Percentiles rank a stretch among this genome's conserved stretches.
These are phyloP conservation scores for Misgurnus anguillicaudatus DNA, from an alignment of 2,113 vertebrate species.

Conservation along the genomic window DNA sequence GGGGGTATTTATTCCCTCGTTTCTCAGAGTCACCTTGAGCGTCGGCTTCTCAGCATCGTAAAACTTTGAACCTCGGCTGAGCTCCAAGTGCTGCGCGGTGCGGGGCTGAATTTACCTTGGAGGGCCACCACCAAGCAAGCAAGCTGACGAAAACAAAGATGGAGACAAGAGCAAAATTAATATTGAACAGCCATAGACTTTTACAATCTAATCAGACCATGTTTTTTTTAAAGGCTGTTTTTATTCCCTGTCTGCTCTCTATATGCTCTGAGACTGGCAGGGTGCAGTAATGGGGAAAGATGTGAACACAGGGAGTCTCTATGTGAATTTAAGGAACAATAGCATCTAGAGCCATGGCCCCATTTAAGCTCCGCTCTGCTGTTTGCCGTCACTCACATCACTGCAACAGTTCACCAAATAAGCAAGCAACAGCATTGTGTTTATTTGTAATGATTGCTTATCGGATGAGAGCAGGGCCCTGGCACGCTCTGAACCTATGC, in stretches of 20 bases:
- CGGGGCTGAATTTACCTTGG: not conserved
- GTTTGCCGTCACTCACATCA: constrained; percentile 3
- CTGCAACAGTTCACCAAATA: constrained; percentile 11
- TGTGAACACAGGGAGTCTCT: constrained; percentile 30
- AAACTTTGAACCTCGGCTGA: constrained; percentile 23
- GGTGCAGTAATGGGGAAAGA: constrained; percentile 6
- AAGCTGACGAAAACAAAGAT: constrained; percentile 26
- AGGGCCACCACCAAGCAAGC: not conserved
- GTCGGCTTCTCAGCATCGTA: constrained; percentile 6
- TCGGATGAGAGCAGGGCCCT: not conserved
- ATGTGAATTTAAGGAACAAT: constrained; percentile 12
- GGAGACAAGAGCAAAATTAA: constrained; percentile 10
- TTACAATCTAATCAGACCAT: not conserved
- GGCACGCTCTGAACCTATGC: not conserved
- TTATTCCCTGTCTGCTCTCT: not conserved
- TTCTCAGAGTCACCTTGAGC: constrained; percentile 25
- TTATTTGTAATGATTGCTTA: constrained; percentile 2
- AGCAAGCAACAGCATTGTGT: constrained; percentile 15
- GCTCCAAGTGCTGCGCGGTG: not conserved
- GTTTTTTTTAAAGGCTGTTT: not conserved
- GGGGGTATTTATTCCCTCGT: constrained; percentile 7
- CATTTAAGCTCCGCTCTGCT: constrained; percentile 6
- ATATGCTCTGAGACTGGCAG: not conserved
- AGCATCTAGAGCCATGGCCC: not conserved
- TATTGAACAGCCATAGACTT: constrained; percentile 28